Conservation (phyloP, 2,113 vertebrate genomes). For the Morone chrysops region DNA sequence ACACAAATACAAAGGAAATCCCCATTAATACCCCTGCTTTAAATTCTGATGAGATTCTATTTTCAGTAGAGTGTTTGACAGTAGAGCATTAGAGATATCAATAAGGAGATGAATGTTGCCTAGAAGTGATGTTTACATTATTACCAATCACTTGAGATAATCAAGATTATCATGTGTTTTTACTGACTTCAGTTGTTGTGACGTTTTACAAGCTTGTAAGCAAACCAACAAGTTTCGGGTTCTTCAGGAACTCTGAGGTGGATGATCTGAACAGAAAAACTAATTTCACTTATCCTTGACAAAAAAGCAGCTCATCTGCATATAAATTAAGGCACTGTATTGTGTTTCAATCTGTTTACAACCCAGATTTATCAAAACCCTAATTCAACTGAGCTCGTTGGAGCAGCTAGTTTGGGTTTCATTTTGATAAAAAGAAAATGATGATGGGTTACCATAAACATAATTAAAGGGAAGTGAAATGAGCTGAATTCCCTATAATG, state of each 20-base stretch:
- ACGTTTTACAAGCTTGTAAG: conserved; percentile 40
- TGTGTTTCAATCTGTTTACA: conserved; percentile 36
- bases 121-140: conserved; percentile 66
- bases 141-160: conserved; percentile 50
- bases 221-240: conserved; percentile 26
- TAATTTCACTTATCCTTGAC: conserved; percentile 23
- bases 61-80: conserved; percentile 39
- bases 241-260: conserved; percentile 21
- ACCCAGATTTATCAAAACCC: conserved; percentile 32
- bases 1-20: conserved; percentile 37
- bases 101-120: conserved; percentile 61
- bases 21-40: conserved; percentile 34
- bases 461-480: conserved; percentile 22
- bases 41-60: conserved; percentile 41
- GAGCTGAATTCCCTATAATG: neutral
- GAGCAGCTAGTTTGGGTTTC: conserved; percentile 4
- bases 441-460: conserved; percentile 28
- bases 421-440: conserved; percentile 35
- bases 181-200: conserved; percentile 16
- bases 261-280: conserved; percentile 20
- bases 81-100: conserved; percentile 25
- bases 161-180: conserved; percentile 33
- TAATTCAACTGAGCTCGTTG: conserved; percentile 25
- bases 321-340: conserved; percentile 38
- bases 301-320: conserved; percentile 55